Conservation (phyloP, 1,140 invertebrate species). For the Scaptomyza pallida region DNA sequence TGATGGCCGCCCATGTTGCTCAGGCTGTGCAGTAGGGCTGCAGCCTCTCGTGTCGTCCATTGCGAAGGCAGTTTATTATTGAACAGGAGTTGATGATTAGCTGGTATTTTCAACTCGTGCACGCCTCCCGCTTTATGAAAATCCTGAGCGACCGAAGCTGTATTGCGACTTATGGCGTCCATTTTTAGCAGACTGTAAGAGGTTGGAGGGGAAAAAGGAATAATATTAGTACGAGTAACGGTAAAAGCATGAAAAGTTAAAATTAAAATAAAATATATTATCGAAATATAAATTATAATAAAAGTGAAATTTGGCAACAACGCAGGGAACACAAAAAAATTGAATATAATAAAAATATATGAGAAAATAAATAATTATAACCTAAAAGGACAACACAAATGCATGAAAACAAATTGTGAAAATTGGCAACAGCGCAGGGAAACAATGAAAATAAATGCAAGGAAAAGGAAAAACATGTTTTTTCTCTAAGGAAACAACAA, state of each 20-base stretch:
- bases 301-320: slow-evolving; percentile 29
- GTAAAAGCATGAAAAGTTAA: slow-evolving; percentile 5
- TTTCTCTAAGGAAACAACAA: too few species aligned
- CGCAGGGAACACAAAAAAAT: not conserved
- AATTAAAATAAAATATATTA: not conserved
- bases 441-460: slow-evolving; percentile 3
- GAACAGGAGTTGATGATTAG: slow-evolving; percentile 84
- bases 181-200: slow-evolving; percentile 83
- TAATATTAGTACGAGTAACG: too few species aligned
- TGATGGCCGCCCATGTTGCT: slow-evolving; percentile 66
- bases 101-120: slow-evolving; percentile 84
- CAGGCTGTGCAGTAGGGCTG: slow-evolving; percentile 77
- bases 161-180: slow-evolving; percentile 84
- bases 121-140: slow-evolving; percentile 85
- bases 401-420: not conserved
- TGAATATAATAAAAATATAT: too few species aligned
- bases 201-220: not conserved
- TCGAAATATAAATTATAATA: not conserved
- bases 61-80: slow-evolving; percentile 84
- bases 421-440: not conserved
- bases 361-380: not conserved
- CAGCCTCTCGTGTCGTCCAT: slow-evolving; percentile 83
- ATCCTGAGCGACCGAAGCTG: slow-evolving; percentile 84
- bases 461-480: too few species aligned
- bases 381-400: not conserved